A percentile compares a stretch with the other conserved stretches of the same genome.
Conservation (phyloP, 2,888 invertebrate genomes). For the Aphodius sticticus region DNA sequence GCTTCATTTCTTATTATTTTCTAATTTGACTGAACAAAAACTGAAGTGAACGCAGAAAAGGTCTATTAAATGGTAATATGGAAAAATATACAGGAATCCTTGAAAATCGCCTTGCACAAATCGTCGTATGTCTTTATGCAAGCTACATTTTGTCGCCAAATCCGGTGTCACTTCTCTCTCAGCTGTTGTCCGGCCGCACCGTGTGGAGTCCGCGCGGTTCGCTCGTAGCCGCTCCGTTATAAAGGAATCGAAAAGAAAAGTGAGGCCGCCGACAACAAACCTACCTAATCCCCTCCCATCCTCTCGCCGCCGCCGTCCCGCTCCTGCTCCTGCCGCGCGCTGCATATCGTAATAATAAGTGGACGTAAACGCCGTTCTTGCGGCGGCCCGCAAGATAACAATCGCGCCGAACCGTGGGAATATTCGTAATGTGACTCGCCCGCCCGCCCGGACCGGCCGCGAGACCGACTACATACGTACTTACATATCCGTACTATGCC, state of each 20-base stretch:
- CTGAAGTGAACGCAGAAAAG: too few relatives aligned
- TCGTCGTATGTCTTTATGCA: too few relatives aligned
- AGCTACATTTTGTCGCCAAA: too few relatives aligned
- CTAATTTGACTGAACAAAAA: too few relatives aligned
- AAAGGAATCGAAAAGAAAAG: not conserved
- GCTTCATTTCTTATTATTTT: too few relatives aligned
- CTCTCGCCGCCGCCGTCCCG: not conserved
- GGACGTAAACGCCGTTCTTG: constrained; percentile 22
- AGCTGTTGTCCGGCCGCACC: too few relatives aligned
- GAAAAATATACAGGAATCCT: too few relatives aligned
- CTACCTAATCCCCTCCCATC: not conserved
- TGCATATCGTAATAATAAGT: constrained; percentile 18
- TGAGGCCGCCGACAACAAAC: not conserved
- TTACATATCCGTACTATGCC: not conserved
- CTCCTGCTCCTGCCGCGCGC: constrained; percentile 8
- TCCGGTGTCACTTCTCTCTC: too few relatives aligned
- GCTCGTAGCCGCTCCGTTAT: too few relatives aligned
- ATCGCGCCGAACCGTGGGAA: constrained; percentile 39
- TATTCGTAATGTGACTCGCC: constrained; percentile 25
- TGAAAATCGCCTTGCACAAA: too few relatives aligned
- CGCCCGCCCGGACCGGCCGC: not conserved
- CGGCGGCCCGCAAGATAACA: constrained; percentile 32
- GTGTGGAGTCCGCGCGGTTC: too few relatives aligned
- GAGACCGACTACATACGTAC: not conserved
- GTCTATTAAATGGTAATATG: too few relatives aligned